Percentiles rank a stretch among this genome's conserved stretches.
These are phyloP conservation scores for Orchestes rusci DNA, from an alignment of 2,888 invertebrate species.

Conservation along the genomic window DNA sequence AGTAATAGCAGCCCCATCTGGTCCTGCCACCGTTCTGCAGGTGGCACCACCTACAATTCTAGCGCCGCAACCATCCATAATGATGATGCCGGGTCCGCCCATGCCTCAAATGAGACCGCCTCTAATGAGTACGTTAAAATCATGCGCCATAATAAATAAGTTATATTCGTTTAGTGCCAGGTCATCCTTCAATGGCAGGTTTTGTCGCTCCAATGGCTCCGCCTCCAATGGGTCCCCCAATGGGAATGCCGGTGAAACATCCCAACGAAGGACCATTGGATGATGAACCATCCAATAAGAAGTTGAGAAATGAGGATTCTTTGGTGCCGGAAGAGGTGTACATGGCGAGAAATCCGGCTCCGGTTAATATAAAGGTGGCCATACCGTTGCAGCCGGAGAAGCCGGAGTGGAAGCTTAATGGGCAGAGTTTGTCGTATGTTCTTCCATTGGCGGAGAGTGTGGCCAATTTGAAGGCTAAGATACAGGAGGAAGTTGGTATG, in stretches of 20 bases:
- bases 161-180: conserved; percentile 37
- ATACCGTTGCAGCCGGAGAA: conserved; percentile 83
- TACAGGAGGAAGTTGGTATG: conserved; percentile 83
- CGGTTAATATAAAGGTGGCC: conserved; percentile 73
- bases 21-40: no score
- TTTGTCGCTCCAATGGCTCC: conserved; percentile 45
- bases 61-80: conserved; percentile 50
- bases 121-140: conserved; percentile 50
- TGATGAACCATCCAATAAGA: conserved; percentile 84
- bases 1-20: conserved; percentile 5
- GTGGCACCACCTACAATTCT: conserved; percentile 41
- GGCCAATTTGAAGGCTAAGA: conserved; percentile 78
- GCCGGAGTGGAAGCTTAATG: conserved; percentile 91
- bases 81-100: conserved; percentile 56
- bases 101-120: conserved; percentile 53
- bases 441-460: conserved; percentile 72
- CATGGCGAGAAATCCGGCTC: conserved; percentile 61
- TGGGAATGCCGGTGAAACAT: conserved; percentile 46
- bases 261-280: conserved; percentile 49
- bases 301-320: conserved; percentile 85
- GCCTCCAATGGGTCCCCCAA: conserved; percentile 39
- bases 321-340: conserved; percentile 85
- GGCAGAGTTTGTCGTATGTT: conserved; percentile 74
- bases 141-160: neutral
- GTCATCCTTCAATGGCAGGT: conserved; percentile 46